A percentile compares a stretch with the other conserved stretches of the same genome.
These are phyloP conservation scores for Brachyistius frenatus DNA, from an alignment of 2,113 vertebrate species.

Conservation along the genomic window DNA sequence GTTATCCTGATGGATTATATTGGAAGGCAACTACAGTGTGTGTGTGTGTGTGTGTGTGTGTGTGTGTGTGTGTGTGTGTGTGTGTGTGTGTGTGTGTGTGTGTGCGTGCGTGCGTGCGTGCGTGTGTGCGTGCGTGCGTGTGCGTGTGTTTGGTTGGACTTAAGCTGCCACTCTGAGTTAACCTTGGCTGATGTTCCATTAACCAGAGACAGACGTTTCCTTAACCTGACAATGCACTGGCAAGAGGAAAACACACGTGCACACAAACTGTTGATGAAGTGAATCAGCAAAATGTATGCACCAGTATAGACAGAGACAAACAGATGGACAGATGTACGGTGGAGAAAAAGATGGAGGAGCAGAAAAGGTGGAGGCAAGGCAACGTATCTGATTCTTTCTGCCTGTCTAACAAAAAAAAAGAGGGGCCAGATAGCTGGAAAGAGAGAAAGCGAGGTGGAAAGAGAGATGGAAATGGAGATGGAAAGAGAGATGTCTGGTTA, in stretches of 20 bases:
- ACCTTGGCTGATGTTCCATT: slow-evolving; percentile 67
- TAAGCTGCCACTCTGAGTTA: slow-evolving; percentile 70
- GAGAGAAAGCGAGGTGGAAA: slow-evolving; percentile 53
- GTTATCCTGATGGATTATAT: too few relatives aligned
- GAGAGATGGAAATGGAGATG: slow-evolving; percentile 73
- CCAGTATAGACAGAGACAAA: neutral
- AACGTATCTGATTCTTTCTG: slow-evolving; percentile 12
- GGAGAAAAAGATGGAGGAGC: slow-evolving; percentile 15
- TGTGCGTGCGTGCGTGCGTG: too few relatives aligned
- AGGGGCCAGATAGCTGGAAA: slow-evolving; percentile 13
- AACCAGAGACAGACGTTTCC: slow-evolving; percentile 71
- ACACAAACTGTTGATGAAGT: slow-evolving; percentile 12
- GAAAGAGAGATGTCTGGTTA: slow-evolving; percentile 83
- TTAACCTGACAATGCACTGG: slow-evolving; percentile 60
- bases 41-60: too few relatives aligned
- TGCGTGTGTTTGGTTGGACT: slow-evolving; percentile 26
- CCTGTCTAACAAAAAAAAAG: slow-evolving; percentile 28
- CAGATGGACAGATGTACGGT: slow-evolving; percentile 22
- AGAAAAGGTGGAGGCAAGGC: neutral
- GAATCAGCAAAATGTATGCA: neutral
- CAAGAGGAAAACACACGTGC: slow-evolving; percentile 47
- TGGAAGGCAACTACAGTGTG: too few relatives aligned
- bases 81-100: too few relatives aligned
- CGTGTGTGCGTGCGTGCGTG: slow-evolving; percentile 29
- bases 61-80: neutral